Base-by-base conservation (phyloP, 2,888 invertebrate species). In the Drosophila formosana region DNA sequence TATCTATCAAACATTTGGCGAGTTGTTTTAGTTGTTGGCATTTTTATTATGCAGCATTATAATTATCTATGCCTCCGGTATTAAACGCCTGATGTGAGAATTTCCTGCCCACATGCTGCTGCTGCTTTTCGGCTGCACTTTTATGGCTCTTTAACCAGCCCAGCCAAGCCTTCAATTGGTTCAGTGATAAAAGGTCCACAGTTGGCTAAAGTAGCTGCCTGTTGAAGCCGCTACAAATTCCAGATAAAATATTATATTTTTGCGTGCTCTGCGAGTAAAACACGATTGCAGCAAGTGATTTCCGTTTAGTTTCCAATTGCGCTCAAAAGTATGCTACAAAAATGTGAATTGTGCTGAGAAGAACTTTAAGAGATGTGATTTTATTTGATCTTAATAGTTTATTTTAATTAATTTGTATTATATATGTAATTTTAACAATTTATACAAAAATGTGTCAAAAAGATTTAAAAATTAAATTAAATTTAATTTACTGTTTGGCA, bases 1-100 rank as follows among this genome's bases (percentile, higher is more conserved):
- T 72, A 73, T 63, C 57, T 55, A 66, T 67, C 65, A 79, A 73
- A 70, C 73, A 62, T 71, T 87, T 86, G 75, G 86, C 80, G 79
- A 58, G 66, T 61, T 26, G 39, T 25, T 45, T 30, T 18, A 52
- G 41, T n/a, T 23, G 43, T 50, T 50, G 46, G 41, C 43, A 23
- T 43, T 69, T 67, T 62, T 60, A 71, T 56, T 61, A 30, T 62
- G 41, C 55, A 61, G 53, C 66, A 72, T 64, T 81, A 68, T 58
- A 73, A 83, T 80, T 83, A 87, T 83, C 83, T 74, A 32, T 61
- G 57, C 37, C 60, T 32, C 57, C 46, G 66, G 62, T 64, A 77
- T 75, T 60, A 64, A 28, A 52, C 32, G 51, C 28, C 61, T 56
- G 57, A 41, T 60, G 67, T 45, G 34, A 34, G 39, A 53, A 49